Conservation (phyloP, 2,888 invertebrate genomes). For the Drosophila bunnanda region DNA sequence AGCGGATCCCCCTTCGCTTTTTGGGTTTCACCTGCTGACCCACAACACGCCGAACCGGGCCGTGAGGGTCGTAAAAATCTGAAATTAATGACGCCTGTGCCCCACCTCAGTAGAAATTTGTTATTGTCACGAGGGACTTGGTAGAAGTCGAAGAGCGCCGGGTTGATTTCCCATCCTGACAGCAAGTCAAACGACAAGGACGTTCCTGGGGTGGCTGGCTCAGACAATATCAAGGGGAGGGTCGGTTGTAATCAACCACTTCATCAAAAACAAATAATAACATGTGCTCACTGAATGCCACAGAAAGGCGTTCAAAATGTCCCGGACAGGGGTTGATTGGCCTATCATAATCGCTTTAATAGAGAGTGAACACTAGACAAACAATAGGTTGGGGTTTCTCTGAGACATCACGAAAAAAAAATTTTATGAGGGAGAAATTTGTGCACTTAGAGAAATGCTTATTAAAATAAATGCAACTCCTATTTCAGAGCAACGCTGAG, state of each 20-base stretch:
- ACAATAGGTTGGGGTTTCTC: constrained; percentile 28
- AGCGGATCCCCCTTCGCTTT: constrained; percentile 44
- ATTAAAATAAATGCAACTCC: too few relatives aligned
- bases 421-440: not conserved
- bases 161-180: constrained; percentile 45
- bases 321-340: constrained; percentile 59
- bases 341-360: constrained; percentile 39
- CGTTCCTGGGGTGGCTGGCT: constrained; percentile 9
- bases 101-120: constrained; percentile 30
- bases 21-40: constrained; percentile 70
- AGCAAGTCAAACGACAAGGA: constrained; percentile 45
- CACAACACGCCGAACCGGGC: constrained; percentile 28
- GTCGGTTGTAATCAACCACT: constrained; percentile 50
- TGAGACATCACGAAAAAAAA: not conserved
- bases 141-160: not conserved
- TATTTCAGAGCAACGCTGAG: too few relatives aligned
- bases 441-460: not conserved
- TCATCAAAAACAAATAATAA: constrained; percentile 62
- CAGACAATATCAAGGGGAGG: constrained; percentile 41
- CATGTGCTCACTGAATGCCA: constrained; percentile 57
- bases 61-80: constrained; percentile 24
- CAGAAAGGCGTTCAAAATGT: constrained; percentile 34
- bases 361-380: constrained; percentile 32
- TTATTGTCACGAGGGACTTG: constrained; percentile 3
- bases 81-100: constrained; percentile 37